Base-by-base conservation (phyloP, 1,140 invertebrate species). In the Drosophila carrolli region DNA sequence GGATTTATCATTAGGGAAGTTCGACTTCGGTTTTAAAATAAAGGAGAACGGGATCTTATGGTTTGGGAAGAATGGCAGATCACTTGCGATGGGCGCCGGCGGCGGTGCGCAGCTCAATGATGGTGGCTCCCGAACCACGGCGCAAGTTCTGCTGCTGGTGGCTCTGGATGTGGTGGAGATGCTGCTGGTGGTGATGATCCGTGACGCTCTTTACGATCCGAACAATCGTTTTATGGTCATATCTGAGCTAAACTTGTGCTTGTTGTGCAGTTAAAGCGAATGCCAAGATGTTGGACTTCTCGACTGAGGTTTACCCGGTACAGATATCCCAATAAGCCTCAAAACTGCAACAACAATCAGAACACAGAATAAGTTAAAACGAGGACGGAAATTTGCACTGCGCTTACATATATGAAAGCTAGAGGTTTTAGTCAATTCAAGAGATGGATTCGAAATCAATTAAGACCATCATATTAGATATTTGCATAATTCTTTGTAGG, bases 141-240 rank as follows among this genome's bases (percentile, higher is more conserved):
- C 83, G 75, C 80, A 86, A 16, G n/a, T 79, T 65, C 55, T 85
- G 81, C 41, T 82, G 71, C n/a, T 81, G 78, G 10, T 67, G 76
- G 16, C 35, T 43, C 19, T 73, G 71, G 40, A 61, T 41, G 8
- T 77, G 78, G 27, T 70, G 78, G 9, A 53, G 68, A 2, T 77
- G 60, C 2, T 58, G 65, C 13, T 78, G 74, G n/a, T 56, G 75
- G 3, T 76, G 59, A 1, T 67, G 72, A 10, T 65, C 53, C 37
- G 27, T 27, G 38, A 70, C 50, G 66, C 32, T 40, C 50, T 67
- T 10, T 9, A 46, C 48, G 44, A 41, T 59, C 16, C 37, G 35
- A 66, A 16, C n/a, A 48, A 13, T 40, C 9, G 51, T 37, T 71
- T 41, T 48, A 47, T 19, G 29, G 19, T 32, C 9, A 13, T 13